Evolutionary conservation across 1,140 invertebrate genomes (phyloP).

Genomic region (Pseudomyrmex gracilis): DNA sequence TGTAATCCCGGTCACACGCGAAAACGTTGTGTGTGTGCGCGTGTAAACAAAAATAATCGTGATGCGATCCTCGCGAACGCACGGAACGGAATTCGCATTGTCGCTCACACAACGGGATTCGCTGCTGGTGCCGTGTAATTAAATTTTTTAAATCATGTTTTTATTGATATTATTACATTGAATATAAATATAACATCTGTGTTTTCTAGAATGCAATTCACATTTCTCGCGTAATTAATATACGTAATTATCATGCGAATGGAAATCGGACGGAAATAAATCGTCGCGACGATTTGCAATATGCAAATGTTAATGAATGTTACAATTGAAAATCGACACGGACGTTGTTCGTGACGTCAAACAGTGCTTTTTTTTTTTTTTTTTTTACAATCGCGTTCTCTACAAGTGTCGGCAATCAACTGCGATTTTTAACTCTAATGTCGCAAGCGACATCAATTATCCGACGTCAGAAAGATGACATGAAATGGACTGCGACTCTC

Average conservation of each 20-base stretch:
- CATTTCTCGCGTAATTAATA: background rate
- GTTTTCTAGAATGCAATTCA: background rate
- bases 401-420: background rate
- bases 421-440: background rate
- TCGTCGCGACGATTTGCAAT: background rate
- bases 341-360: background rate
- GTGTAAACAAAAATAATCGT: slow-evolving; percentile 46
- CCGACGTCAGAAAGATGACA: background rate
- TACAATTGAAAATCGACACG: no score
- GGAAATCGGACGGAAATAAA: background rate
- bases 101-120: background rate
- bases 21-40: background rate
- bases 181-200: background rate
- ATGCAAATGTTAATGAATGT: background rate
- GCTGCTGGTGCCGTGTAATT: slow-evolving; percentile 1
- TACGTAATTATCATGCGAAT: background rate
- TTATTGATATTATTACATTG: background rate
- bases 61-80: slow-evolving; percentile 15
- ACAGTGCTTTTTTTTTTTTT: no score
- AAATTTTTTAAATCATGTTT: background rate
- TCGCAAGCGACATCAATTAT: slow-evolving; percentile 27
- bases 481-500: background rate
- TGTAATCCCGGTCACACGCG: slow-evolving; percentile 30
- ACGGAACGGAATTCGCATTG: background rate
- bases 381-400: background rate